These are phyloP conservation scores for Microtus montanus DNA, from an alignment of 2,113 vertebrate genomes.

Conservation along the genomic window DNA sequence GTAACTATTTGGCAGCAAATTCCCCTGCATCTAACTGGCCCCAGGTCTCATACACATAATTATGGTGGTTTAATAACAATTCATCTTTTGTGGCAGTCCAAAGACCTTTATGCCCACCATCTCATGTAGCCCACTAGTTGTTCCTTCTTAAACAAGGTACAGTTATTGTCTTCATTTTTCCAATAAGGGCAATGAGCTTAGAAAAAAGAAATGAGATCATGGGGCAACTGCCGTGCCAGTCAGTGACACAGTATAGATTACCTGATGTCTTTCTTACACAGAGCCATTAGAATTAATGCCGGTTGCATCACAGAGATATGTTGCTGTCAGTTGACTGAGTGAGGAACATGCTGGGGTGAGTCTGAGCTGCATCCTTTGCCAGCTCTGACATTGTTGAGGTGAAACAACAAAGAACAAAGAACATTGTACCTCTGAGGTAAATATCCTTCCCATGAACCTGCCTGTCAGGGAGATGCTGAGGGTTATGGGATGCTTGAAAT, in stretches of 20 bases:
- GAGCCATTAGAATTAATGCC: accelerated
- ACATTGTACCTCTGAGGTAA: background rate
- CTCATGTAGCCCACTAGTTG: accelerated
- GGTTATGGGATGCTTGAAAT: background rate
- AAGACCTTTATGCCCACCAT: accelerated
- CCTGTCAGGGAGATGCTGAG: background rate
- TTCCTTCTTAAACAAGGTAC: no score
- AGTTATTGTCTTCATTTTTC: background rate
- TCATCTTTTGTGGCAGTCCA: background rate
- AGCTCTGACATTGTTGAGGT: accelerated
- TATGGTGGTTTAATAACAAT: background rate
- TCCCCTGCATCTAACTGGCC: accelerated
- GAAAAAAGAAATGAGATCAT: background rate
- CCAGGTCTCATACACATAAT: background rate
- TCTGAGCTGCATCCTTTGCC: background rate
- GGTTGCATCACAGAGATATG: background rate
- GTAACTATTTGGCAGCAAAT: background rate
- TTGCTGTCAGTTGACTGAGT: background rate
- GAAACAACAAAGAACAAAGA: background rate
- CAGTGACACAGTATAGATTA: background rate
- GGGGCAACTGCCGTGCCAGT: background rate
- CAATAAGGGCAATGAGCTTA: background rate
- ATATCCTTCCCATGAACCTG: no score
- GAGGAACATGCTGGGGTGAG: no score
- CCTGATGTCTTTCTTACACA: background rate